Evolutionary conservation across 2,888 invertebrate species (phyloP).

Genomic region (Hypena proboscidalis): DNA sequence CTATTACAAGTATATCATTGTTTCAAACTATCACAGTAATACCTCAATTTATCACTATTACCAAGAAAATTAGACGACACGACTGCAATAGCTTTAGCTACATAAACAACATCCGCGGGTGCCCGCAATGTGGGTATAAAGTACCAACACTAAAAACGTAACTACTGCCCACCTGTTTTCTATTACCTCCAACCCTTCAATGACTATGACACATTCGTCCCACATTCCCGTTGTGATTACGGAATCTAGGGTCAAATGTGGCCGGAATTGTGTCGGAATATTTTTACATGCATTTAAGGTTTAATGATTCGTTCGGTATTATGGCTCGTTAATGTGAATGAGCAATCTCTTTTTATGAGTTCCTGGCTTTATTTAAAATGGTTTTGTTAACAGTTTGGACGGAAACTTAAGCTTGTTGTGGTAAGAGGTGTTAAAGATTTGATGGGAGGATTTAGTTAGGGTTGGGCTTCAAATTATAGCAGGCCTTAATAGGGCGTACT

Average conservation of each 20-base stretch:
- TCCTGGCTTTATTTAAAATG: constrained; percentile 33
- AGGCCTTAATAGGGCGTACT: no score
- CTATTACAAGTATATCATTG: no score
- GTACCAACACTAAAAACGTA: constrained; percentile 27
- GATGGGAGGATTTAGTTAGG: no score
- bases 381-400: constrained; percentile 21
- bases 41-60: no score
- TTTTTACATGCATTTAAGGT: constrained; percentile 49
- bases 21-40: no score
- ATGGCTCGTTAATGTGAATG: constrained; percentile 39
- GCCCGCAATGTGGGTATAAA: constrained; percentile 24
- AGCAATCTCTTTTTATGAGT: constrained; percentile 43
- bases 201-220: constrained; percentile 42
- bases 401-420: neutral
- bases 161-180: constrained; percentile 40
- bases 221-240: constrained; percentile 56
- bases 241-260: constrained; percentile 46
- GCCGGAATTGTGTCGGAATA: constrained; percentile 47
- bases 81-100: no score
- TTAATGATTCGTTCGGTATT: constrained; percentile 42
- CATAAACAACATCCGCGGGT: neutral
- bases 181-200: constrained; percentile 47
- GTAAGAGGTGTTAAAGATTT: neutral
- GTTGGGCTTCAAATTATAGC: no score
- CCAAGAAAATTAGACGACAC: no score